Conservation (phyloP, 2,113 vertebrate species). For the Litocranius walleri region DNA sequence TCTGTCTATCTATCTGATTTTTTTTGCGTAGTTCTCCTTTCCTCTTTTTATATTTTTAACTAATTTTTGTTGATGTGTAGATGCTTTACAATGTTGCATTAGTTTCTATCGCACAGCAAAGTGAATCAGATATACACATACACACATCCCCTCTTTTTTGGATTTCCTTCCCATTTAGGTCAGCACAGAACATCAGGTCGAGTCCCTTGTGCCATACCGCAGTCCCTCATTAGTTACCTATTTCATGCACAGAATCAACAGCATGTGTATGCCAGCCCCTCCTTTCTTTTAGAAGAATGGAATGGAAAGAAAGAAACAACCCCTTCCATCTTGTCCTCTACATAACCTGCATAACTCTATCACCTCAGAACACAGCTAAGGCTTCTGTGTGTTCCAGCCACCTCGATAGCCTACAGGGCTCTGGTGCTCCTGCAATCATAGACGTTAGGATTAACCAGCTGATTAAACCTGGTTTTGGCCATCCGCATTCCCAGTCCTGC, state of each 20-base stretch:
- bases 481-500: neutral
- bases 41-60: neutral
- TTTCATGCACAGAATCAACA: neutral
- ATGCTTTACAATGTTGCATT: neutral
- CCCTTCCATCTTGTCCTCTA: neutral
- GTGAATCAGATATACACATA: neutral
- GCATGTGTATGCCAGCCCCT: neutral
- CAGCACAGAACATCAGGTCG: neutral
- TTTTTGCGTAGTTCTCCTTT: neutral
- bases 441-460: neutral
- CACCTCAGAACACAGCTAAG: neutral
- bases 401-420: fast-evolving
- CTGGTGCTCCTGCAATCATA: fast-evolving
- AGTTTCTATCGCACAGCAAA: neutral
- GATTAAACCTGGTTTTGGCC: neutral
- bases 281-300: neutral
- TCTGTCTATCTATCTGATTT: neutral
- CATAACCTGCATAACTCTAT: neutral
- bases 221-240: neutral
- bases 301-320: neutral
- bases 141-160: neutral
- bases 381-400: fast-evolving
- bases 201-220: neutral
- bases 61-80: neutral
- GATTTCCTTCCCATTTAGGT: neutral